A percentile compares a stretch with the other conserved stretches of the same genome.
phyloP scores from a whole-genome alignment of 2,113 vertebrate species.

The Cinclus cinclus region DNA sequence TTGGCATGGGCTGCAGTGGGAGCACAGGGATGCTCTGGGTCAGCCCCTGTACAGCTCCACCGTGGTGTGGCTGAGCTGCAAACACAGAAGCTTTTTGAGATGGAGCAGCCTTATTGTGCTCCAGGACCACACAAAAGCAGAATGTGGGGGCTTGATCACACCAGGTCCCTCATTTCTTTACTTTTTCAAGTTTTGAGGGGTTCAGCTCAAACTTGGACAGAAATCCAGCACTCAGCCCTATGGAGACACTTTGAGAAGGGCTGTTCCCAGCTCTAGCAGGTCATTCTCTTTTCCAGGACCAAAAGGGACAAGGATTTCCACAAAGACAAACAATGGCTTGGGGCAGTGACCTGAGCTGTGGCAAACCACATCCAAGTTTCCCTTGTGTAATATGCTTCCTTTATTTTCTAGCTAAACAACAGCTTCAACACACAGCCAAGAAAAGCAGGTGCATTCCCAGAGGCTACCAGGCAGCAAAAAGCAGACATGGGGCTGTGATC shows the following conservation, averaged over 20 bases:
- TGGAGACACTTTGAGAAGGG: accelerated
- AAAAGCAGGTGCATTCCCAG: neutral
- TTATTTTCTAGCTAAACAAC: neutral
- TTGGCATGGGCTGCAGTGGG: too few species aligned
- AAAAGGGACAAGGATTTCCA: neutral
- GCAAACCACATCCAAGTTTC: neutral
- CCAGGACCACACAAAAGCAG: neutral
- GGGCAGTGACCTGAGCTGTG: neutral
- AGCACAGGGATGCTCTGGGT: accelerated
- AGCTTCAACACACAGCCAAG: neutral
- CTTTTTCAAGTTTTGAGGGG: neutral
- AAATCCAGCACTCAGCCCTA: neutral
- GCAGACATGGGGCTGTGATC: neutral
- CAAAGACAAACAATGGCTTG: neutral
- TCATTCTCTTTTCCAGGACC: neutral
- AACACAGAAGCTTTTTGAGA: accelerated
- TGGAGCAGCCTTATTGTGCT: neutral
- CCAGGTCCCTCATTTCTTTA: accelerated
- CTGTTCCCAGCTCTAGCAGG: neutral
- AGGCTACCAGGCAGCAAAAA: neutral
- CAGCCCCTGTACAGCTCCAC: accelerated
- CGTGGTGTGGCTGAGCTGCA: accelerated
- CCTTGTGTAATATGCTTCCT: accelerated
- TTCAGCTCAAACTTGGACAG: neutral
- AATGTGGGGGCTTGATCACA: accelerated